Percentiles rank a stretch among this genome's conserved stretches.
phyloP scores from a whole-genome alignment of 2,888 invertebrate genomes.

The Rotaria sp. region DNA sequence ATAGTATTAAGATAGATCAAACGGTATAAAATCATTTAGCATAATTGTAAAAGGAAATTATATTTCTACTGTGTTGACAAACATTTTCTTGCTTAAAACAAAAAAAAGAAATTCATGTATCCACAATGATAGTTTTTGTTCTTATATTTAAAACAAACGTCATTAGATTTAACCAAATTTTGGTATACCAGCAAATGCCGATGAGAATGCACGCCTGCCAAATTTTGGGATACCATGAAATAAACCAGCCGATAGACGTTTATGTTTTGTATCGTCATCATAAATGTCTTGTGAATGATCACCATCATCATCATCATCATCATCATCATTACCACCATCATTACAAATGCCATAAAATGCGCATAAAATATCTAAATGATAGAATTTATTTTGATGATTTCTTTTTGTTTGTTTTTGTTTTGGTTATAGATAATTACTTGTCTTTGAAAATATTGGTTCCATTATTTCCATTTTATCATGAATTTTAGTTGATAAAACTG shows the following conservation, averaged over 20 bases:
- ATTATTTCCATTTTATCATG: background rate
- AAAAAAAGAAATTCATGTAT: background rate
- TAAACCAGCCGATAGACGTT: background rate
- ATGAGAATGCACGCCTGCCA: background rate
- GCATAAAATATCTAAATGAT: background rate
- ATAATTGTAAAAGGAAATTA: background rate
- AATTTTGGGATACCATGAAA: conserved; percentile 28
- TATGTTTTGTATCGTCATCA: background rate
- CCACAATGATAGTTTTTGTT: background rate
- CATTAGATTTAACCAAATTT: background rate
- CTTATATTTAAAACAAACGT: background rate
- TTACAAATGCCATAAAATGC: background rate
- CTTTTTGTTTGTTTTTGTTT: background rate
- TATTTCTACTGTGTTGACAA: too few species aligned
- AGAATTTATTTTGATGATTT: background rate
- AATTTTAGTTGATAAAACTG: background rate
- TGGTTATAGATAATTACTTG: too few species aligned
- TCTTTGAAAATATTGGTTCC: background rate
- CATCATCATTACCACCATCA: background rate
- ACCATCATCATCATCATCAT: too few species aligned
- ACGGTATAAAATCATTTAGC: background rate
- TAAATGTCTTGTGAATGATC: too few species aligned
- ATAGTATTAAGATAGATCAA: background rate
- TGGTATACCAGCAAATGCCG: background rate
- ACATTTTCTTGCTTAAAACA: background rate